Conservation (phyloP, 2,113 vertebrate genomes). For the Theristicus caerulescens region DNA sequence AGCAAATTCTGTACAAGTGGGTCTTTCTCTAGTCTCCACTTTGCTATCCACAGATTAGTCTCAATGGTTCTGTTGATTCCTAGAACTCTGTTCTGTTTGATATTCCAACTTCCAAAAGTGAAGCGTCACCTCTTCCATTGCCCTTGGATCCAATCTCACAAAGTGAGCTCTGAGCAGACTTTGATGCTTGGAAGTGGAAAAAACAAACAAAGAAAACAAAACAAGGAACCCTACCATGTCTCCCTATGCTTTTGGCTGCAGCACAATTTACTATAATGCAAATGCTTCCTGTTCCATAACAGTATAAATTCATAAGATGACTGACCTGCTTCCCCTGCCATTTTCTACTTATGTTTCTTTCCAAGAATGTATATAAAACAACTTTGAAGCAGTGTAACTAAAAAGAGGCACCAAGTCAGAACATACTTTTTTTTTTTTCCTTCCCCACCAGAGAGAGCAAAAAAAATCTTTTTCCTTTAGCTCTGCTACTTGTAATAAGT, state of each 20-base stretch:
- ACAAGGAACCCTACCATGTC: not conserved
- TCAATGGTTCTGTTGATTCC: not conserved
- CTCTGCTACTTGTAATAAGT: not conserved
- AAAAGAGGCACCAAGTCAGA: not conserved
- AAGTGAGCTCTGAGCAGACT: not conserved
- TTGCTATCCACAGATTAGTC: not conserved
- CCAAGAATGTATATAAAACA: not conserved
- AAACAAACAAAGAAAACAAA: not conserved
- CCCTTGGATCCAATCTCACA: not conserved
- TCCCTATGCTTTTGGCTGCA: not conserved
- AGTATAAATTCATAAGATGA: not conserved
- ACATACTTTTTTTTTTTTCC: not conserved
- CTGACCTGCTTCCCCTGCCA: not conserved
- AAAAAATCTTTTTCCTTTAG: not conserved
- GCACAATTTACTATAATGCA: not conserved
- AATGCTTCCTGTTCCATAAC: not conserved
- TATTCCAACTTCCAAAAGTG: not conserved
- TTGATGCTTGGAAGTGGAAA: not conserved
- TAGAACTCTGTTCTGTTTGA: not conserved
- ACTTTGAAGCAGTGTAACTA: not conserved
- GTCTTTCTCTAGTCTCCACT: not conserved
- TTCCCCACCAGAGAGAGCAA: rapidly evolving
- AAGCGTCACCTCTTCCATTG: not conserved
- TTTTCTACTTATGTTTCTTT: not conserved
- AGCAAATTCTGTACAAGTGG: not conserved